Base-by-base conservation (phyloP, 92 coral and sea anemone species). In the Scolanthus callimorphus region DNA sequence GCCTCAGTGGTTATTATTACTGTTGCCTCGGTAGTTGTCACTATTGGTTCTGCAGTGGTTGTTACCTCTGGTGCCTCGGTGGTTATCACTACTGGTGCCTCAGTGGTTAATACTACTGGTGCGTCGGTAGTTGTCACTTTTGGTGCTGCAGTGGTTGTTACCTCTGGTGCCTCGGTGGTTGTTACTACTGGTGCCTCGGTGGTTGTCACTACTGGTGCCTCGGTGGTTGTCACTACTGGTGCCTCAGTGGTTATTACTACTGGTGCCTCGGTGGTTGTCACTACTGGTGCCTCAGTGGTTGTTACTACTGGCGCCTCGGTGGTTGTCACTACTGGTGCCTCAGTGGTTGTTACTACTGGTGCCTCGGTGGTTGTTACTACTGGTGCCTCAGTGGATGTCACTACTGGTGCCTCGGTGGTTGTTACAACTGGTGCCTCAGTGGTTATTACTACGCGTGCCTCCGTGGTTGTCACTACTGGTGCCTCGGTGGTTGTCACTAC, bases 91-190 rank as follows among this genome's bases (percentile, higher is more conserved):
- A 50, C 44, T 37, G 15, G n/a, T 47, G 53, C 20, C 21, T 27
- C 56, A 8, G 8, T 8, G 27, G 26, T 50, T 12, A 31, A 22
- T 50, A 20, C 17, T 53, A 9, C 15, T 30, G 38, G 24, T 54
- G 62, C 44, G 30, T 17, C 62, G 21, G 62, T 55, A 28, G 62
- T 55, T 55, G 1, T 19, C 25, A 2, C 62, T 15, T 24, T 26
- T 25, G 60, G 60, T 28, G 2, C 38, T 4, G 34, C 11, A 23
- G 60, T 54, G 27, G 27, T 3, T 54, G 39, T 26, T 1, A 12
- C 9, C 1, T 24, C 60, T 24, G 38, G 2, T 4, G n/a, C 20
- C 21, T 3, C 44, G 15, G 44, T 37, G 15, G 44, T 45, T 45
- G 22, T 30, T 3, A 17, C 56, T 22, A 50, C 63, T 28, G 25